These are phyloP conservation scores for Actinia tenebrosa DNA, from an alignment of 64 coral and sea anemone genomes.

Conservation along the genomic window DNA sequence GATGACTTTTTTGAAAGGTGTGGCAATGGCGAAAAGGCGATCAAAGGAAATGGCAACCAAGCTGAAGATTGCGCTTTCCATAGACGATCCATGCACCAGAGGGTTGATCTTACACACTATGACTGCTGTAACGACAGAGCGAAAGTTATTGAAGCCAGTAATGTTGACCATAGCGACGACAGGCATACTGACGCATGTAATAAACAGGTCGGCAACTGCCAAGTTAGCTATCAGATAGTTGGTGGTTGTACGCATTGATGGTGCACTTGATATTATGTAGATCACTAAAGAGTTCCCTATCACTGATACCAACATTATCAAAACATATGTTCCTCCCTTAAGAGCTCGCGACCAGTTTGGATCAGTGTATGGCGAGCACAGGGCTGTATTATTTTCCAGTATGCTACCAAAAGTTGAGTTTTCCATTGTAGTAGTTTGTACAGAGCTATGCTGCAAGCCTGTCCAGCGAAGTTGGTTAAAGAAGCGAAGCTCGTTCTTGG, in stretches of 20 bases:
- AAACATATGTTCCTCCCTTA: not conserved
- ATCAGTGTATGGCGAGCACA: not conserved
- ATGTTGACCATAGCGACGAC: slow-evolving; percentile 28
- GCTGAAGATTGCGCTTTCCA: slow-evolving; percentile 36
- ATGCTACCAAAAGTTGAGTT: not conserved
- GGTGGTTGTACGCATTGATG: slow-evolving; percentile 26
- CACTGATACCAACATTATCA: slow-evolving; percentile 37
- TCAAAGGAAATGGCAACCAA: slow-evolving; percentile 36
- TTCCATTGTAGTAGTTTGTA: not conserved
- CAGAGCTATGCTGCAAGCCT: not conserved
- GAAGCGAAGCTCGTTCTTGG: not conserved
- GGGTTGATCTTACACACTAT: slow-evolving; percentile 49
- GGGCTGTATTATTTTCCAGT: not conserved
- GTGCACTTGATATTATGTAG: slow-evolving; percentile 7
- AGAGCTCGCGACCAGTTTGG: not conserved
- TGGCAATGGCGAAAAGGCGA: slow-evolving; percentile 28
- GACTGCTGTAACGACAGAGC: not conserved
- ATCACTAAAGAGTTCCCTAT: slow-evolving; percentile 40
- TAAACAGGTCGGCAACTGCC: slow-evolving; percentile 12
- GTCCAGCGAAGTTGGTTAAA: not conserved
- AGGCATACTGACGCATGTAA: slow-evolving; percentile 34
- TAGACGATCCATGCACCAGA: slow-evolving; percentile 20
- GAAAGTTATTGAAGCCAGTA: slow-evolving; percentile 14
- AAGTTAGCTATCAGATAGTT: slow-evolving; percentile 47
- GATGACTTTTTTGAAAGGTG: slow-evolving; percentile 30